Percentiles rank a stretch among this genome's conserved stretches.
phyloP scores from a whole-genome alignment of 2,797 vertebrate species.

The Paguma larvata region DNA sequence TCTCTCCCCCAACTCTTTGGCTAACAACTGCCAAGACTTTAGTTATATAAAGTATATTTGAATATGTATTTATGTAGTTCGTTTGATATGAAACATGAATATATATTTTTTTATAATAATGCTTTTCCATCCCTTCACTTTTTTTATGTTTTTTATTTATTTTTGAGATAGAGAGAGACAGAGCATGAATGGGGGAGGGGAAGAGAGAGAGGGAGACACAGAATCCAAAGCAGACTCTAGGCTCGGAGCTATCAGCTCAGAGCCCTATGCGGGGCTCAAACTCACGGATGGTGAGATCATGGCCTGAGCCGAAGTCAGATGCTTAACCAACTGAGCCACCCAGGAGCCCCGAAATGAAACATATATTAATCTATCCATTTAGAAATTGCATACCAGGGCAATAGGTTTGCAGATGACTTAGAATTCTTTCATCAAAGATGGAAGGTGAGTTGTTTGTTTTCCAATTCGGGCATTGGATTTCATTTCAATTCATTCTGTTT shows the following conservation, averaged over 20 bases:
- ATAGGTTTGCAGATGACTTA: conserved; percentile 56
- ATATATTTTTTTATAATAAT: neutral
- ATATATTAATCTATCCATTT: neutral
- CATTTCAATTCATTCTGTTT: conserved; percentile 29
- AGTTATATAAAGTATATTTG: neutral
- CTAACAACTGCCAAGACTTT: neutral
- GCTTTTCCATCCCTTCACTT: no score
- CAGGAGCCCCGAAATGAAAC: neutral
- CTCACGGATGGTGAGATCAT: no score
- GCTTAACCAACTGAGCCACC: no score
- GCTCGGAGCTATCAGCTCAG: no score
- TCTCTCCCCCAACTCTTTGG: neutral
- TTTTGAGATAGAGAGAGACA: no score
- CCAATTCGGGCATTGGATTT: conserved; percentile 42
- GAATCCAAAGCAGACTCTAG: no score
- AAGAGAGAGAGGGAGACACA: no score
- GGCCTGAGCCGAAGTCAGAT: no score
- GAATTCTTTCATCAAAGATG: conserved; percentile 1
- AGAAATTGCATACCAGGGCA: neutral
- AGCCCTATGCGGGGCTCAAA: no score
- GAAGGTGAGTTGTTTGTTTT: neutral
- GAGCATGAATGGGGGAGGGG: no score
- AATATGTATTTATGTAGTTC: neutral
- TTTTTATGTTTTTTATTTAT: no score
- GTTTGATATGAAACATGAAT: conserved; percentile 18